Base-by-base conservation (phyloP, 2,113 vertebrate genomes). In the Nothoprocta pentlandii region DNA sequence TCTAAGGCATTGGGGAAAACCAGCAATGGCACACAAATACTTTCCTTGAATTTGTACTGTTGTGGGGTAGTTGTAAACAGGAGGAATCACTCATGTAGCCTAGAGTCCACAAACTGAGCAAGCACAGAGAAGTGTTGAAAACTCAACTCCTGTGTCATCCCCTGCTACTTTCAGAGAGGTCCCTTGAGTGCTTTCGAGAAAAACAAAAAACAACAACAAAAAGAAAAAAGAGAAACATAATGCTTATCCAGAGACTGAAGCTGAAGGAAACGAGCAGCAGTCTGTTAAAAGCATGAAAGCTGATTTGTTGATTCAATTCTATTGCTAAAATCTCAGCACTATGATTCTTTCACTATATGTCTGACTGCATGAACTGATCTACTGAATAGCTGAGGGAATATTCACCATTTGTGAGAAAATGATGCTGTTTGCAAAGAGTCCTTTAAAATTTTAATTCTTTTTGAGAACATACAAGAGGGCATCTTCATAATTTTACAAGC, bases 351-450 rank as follows among this genome's bases (percentile, higher is more conserved):
- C 39, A 64, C 76, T 93, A 36, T 63, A 78, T 82, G 66, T 93
- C 61, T 95, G 88, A 94, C 91, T 94, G 92, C 85, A 84, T 92
- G 82, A 62, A 70, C 83, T 84, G 71, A 91, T 75, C 82, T 84
- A 68, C 56, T 86, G 59, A 91, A 92, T 96, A 85, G 76, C 14
- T 94, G 78, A 91, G 12, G 20, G 73, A 94, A 93, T 94, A 95
- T 93, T 94, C 56, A 88, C 95, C 80, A 86, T 41, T 58, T 21
- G 34, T 42, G 66, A 92, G 85, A 88, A 94, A 93, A 95, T 42
- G 68, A 71, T 4, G 3, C 63, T 91, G 30, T 63, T 87, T 80
- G 30, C 0, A 2, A 87, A 32, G 12, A 68, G 80, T 83, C 34
- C 25, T 94, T 92, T 77, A 80, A 70, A 93, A 95, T 89, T 74